phyloP scores from a whole-genome alignment of 2,888 invertebrate genomes.

The Rhamnusium bicolor region DNA sequence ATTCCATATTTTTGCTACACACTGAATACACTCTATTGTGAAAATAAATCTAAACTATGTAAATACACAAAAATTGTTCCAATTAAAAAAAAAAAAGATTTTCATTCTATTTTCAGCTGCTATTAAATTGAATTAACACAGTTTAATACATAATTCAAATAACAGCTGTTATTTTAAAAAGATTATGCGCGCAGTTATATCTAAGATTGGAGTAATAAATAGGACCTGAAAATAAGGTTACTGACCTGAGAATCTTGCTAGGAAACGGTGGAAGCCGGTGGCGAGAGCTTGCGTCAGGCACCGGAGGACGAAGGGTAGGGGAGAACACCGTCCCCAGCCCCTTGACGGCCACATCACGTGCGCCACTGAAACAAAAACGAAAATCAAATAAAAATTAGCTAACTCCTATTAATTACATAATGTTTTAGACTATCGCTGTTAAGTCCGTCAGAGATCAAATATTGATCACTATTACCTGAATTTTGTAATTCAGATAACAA shows the following conservation, averaged over 20 bases:
- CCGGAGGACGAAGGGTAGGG: slow-evolving; percentile 67
- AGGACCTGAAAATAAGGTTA: slow-evolving; percentile 54
- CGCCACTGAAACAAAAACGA: slow-evolving; percentile 71
- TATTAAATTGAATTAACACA: neutral
- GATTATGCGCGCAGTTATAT: neutral
- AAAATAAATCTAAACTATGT: too few species aligned
- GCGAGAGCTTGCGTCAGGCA: slow-evolving; percentile 70
- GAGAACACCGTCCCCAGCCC: slow-evolving; percentile 63
- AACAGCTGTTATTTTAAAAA: neutral
- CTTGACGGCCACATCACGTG: slow-evolving; percentile 70
- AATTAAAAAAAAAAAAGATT: too few species aligned
- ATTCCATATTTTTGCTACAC: too few species aligned
- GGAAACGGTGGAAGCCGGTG: slow-evolving; percentile 73
- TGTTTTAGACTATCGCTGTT: too few species aligned
- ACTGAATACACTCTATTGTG: too few species aligned
- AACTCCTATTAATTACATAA: neutral
- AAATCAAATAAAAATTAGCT: neutral
- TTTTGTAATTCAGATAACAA: too few species aligned
- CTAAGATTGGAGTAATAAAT: neutral
- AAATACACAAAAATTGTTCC: neutral
- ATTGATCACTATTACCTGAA: too few species aligned
- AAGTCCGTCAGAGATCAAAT: too few species aligned
- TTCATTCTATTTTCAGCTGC: neutral
- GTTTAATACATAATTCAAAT: neutral
- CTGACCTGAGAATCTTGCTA: slow-evolving; percentile 77